phyloP scores from a whole-genome alignment of 2,888 invertebrate species.

The Halictus quadricinctus region DNA sequence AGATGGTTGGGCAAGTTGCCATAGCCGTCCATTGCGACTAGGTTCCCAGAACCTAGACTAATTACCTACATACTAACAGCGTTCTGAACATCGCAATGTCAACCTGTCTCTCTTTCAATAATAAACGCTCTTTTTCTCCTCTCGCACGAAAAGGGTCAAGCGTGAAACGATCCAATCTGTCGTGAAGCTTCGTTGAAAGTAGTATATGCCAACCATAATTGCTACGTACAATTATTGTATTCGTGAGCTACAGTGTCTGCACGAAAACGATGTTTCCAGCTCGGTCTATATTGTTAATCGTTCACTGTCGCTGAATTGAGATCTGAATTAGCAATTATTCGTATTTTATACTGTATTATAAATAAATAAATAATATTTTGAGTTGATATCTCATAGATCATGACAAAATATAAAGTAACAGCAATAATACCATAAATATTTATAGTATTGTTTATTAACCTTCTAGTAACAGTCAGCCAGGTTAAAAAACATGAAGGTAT shows the following conservation, averaged over 20 bases:
- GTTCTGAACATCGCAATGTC: constrained; percentile 54
- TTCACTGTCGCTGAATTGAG: not conserved
- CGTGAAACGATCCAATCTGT: not conserved
- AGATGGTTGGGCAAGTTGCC: constrained; percentile 58
- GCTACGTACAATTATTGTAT: not conserved
- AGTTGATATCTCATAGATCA: too few species aligned
- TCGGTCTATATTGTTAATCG: not conserved
- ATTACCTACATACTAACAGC: constrained; percentile 73
- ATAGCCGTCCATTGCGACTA: constrained; percentile 38
- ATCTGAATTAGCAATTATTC: too few species aligned
- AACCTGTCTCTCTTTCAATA: constrained; percentile 64
- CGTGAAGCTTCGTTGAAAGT: not conserved
- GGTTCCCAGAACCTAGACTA: constrained; percentile 71
- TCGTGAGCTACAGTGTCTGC: fast-evolving
- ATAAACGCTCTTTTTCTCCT: constrained; percentile 51
- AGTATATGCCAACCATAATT: not conserved
- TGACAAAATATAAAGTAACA: too few species aligned
- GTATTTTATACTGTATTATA: too few species aligned
- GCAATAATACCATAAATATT: too few species aligned
- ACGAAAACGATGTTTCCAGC: not conserved
- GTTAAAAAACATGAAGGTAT: too few species aligned
- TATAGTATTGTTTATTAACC: too few species aligned
- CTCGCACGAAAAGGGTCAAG: not conserved
- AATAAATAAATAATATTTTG: too few species aligned
- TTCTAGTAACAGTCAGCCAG: too few species aligned